Conservation (phyloP, 2,888 invertebrate genomes). For the Pilophorus perplexus region DNA sequence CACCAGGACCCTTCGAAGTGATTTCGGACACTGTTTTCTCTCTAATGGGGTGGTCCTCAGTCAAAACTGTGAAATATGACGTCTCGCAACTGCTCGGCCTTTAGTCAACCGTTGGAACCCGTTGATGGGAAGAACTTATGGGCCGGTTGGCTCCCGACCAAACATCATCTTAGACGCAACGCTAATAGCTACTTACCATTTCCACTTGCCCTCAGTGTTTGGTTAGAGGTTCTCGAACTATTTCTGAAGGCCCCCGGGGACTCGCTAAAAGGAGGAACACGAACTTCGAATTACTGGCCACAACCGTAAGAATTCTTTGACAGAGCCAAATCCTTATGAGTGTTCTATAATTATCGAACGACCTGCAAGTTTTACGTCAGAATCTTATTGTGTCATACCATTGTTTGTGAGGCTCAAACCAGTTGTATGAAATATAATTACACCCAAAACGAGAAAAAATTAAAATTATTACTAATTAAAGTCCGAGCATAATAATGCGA, state of each 20-base stretch:
- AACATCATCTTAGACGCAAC: constrained; percentile 4
- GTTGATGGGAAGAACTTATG: constrained; percentile 9
- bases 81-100: constrained; percentile 14
- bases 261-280: neutral
- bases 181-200: constrained; percentile 25
- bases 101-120: neutral
- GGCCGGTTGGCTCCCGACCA: constrained; percentile 13
- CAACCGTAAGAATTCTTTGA: too few species aligned
- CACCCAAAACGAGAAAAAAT: too few species aligned
- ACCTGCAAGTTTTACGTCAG: too few species aligned
- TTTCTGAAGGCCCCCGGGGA: constrained; percentile 1
- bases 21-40: neutral
- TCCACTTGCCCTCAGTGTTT: too few species aligned
- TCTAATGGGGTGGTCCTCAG: constrained; percentile 1
- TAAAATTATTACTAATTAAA: too few species aligned
- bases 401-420: too few species aligned
- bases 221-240: neutral
- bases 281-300: too few species aligned
- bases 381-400: too few species aligned
- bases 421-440: too few species aligned
- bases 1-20: neutral
- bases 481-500: too few species aligned
- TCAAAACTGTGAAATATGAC: constrained; percentile 26
- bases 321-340: too few species aligned
- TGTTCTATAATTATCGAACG: too few species aligned